phyloP scores from a whole-genome alignment of 2,888 invertebrate genomes.

The Lasioglossum calceatum region DNA sequence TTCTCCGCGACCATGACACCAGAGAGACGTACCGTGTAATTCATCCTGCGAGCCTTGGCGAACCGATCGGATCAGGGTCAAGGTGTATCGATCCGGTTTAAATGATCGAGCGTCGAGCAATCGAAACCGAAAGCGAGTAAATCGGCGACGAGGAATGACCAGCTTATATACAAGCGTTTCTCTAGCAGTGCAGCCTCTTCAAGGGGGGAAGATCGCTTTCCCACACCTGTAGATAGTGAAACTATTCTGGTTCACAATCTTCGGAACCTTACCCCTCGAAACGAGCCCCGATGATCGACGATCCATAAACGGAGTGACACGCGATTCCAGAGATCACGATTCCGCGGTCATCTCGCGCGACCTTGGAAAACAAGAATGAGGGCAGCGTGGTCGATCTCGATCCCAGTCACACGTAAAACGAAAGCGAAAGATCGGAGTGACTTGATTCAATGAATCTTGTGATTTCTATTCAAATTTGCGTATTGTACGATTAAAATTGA shows the following conservation, averaged over 20 bases:
- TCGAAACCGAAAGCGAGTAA: slow-evolving; percentile 53
- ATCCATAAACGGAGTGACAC: slow-evolving; percentile 25
- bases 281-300: not conserved
- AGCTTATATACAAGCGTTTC: slow-evolving; percentile 63
- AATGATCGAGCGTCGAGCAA: not conserved
- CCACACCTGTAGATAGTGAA: slow-evolving; percentile 61
- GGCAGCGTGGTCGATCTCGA: not conserved
- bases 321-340: not conserved
- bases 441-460: not conserved
- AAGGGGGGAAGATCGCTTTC: slow-evolving; percentile 65
- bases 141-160: slow-evolving; percentile 47
- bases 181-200: slow-evolving; percentile 35
- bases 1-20: not conserved
- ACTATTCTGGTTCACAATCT: slow-evolving; percentile 32
- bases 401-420: slow-evolving; percentile 30
- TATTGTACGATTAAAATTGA: not conserved
- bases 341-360: not conserved
- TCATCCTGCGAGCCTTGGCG: slow-evolving; percentile 65
- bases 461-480: not conserved
- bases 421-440: slow-evolving; percentile 32
- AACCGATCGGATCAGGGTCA: not conserved
- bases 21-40: slow-evolving; percentile 75
- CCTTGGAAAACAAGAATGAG: slow-evolving; percentile 23
- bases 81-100: not conserved
- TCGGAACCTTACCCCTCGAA: not conserved